phyloP scores from a whole-genome alignment of 2,888 invertebrate species.

The Agrypnus murinus region DNA sequence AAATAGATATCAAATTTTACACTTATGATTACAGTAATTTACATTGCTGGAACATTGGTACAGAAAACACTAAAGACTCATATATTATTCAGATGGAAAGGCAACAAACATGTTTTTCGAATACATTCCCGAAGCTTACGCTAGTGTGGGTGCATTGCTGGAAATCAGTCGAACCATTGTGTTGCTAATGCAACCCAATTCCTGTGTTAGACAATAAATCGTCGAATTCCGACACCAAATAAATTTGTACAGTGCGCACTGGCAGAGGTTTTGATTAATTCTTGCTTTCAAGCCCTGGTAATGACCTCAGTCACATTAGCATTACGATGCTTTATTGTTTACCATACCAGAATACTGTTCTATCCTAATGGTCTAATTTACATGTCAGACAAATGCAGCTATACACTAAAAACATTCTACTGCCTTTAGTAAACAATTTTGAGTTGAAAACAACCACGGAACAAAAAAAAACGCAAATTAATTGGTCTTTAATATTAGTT shows the following conservation, averaged over 20 bases:
- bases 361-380: constrained; percentile 25
- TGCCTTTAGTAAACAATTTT: too few relatives aligned
- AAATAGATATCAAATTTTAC: too few relatives aligned
- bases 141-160: constrained; percentile 25
- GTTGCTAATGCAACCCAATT: constrained; percentile 52
- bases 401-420: not conserved
- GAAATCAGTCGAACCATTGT: constrained; percentile 37
- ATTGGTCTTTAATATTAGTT: too few relatives aligned
- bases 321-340: constrained; percentile 42
- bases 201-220: constrained; percentile 50
- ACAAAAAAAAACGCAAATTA: too few relatives aligned
- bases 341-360: constrained; percentile 19
- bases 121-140: constrained; percentile 21
- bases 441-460: too few relatives aligned
- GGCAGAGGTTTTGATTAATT: constrained; percentile 52
- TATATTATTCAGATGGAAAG: not conserved
- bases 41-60: too few relatives aligned
- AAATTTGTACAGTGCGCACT: constrained; percentile 48
- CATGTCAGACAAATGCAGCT: constrained; percentile 28
- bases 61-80: not conserved
- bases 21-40: too few relatives aligned
- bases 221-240: constrained; percentile 51
- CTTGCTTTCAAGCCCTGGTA: constrained; percentile 47
- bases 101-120: constrained; percentile 21
- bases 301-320: constrained; percentile 45